Base-by-base conservation (phyloP, 2,797 vertebrate genomes). In the Mycteria americana region DNA sequence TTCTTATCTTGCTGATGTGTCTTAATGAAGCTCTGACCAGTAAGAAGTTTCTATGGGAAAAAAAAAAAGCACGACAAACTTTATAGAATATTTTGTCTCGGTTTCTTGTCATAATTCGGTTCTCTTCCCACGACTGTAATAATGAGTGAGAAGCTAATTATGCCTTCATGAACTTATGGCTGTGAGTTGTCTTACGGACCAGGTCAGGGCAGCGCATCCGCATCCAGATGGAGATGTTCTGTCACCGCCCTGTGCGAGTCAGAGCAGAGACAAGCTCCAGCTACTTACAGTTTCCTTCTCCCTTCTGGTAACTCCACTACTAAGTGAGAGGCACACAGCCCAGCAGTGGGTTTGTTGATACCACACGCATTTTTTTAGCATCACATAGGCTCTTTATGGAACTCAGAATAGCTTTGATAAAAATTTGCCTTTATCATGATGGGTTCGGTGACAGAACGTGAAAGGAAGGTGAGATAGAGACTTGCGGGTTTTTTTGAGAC, bases 231-330 rank as follows among this genome's bases (percentile, higher is more conserved):
- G 48, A 83, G 60, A 56, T 12, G 62, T 51, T 72, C 16, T 73
- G 53, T 37, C 70, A 6, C 43, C 0, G 6, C 0, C 0, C 45
- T 18, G 53, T 25, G 35, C 2, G 4, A 50, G 74, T 15, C 18
- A 3, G 59, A 87, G 63, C 54, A 25, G 2, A 31, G 60, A 53
- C 3, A 11, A 70, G 12, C 50, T 57, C 64, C 70, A 23, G 82
- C 77, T 50, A 9, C 72, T 65, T 21, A 6, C 3, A 13, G 56
- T 25, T 81, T 50, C 62, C 81, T 87, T 64, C 83, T 79, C 50
- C 53, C 11, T 31, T 7, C 64, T 43, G 60, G 2, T 25, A 25
- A 5, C 51, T 48, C 30, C 41, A 3, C 15, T 4, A 3, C 39
- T 12, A 14, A 31, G n/a, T 3, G 54, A 51, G 62, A 48, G n/a